Base-by-base conservation (phyloP, 2,888 invertebrate species). In the Pseudococcus viburni region DNA sequence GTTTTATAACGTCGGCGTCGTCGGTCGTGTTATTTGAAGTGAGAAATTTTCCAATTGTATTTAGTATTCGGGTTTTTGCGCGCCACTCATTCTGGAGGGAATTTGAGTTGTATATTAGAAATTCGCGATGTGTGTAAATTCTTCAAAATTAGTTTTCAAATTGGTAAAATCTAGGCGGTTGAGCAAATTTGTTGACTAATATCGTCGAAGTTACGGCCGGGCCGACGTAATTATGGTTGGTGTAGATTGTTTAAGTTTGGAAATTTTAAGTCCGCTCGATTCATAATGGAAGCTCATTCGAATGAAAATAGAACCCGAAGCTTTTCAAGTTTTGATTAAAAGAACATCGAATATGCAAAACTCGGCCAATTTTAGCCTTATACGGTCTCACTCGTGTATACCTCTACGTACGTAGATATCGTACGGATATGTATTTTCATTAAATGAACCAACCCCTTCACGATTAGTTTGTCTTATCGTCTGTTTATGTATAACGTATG, bases 111-210 rank as follows among this genome's bases (percentile, higher is more conserved):
- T 80, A 80, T 26, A 80, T 80, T 80, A 80, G 80, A 80, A 80
- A 80, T 80, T n/a, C 42, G 80, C 46, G 39, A 80, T 46, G 42
- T 80, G 80, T 42, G 42, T 80, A 42, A 80, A 80, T 42, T 80
- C 80, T 80, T 80, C 80, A 42, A 80, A 80, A 80, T 42, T 80
- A 80, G 80, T 80, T 80, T 80, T 80, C 42, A 80, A 42, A 80
- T 80, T 80, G 22, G 39, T 42, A 80, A 73, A 73, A 33, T 33
- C 33, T 80, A 42, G 42, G n/a, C 42, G 80, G 42, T 39, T 73
- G 3, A 33, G 42, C 42, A 33, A 80, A 80, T 80, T 80, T 80
- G 42, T 46, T 8, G 33, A 42, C 80, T 42, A 42, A 80, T 80
- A 42, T 80, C n/a, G 39, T n/a, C 80, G 80, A 42, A 9, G 39